Percentiles rank a stretch among this genome's conserved stretches.
Conservation (phyloP, 2,797 vertebrate species). For the Aratinga solstitialis region DNA sequence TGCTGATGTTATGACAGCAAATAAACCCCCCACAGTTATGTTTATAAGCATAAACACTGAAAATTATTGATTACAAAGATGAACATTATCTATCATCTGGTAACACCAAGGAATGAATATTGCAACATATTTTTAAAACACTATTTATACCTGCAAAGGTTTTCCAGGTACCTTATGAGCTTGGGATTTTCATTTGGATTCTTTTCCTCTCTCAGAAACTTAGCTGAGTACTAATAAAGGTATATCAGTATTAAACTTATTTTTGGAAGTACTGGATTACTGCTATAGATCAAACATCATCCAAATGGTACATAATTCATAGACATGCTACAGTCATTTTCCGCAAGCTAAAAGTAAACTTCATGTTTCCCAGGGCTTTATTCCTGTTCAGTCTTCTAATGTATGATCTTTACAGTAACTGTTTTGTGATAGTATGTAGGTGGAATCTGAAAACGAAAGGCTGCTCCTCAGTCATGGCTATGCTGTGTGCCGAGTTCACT, state of each 20-base stretch:
- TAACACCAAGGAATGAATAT: background rate
- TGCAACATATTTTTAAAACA: background rate
- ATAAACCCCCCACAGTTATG: background rate
- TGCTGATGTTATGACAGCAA: background rate
- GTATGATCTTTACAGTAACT: background rate
- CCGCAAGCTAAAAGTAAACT: background rate
- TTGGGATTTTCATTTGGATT: background rate
- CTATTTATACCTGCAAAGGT: background rate
- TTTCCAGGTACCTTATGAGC: background rate
- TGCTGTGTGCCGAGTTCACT: background rate
- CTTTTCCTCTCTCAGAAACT: background rate
- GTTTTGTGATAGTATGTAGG: background rate
- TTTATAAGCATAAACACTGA: background rate
- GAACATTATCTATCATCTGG: background rate
- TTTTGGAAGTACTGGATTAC: background rate
- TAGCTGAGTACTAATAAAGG: background rate
- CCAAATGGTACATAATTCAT: background rate
- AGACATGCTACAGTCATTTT: background rate
- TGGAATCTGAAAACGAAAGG: constrained; percentile 8
- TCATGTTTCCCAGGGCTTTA: background rate
- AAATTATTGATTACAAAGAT: background rate
- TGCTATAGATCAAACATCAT: background rate
- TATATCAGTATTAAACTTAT: background rate
- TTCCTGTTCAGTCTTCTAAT: background rate
- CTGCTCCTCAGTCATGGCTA: background rate